These are phyloP conservation scores for Lepidochitona cinerea DNA, from an alignment of 2,888 invertebrate genomes.

Conservation along the genomic window DNA sequence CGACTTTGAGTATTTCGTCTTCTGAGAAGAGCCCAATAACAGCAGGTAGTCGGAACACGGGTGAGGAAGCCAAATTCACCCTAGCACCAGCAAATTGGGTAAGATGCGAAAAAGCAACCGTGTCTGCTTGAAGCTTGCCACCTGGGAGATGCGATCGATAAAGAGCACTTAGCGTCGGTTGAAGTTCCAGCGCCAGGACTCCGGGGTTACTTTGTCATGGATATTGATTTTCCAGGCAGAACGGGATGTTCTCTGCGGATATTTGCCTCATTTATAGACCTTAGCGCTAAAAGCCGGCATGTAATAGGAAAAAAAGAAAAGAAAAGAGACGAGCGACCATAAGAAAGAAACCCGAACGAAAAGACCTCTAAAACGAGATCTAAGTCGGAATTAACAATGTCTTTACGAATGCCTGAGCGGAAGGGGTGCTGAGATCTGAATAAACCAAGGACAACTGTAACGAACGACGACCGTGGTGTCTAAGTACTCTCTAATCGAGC, in stretches of 20 bases:
- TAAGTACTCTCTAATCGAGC: too few species aligned
- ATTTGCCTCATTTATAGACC: background rate
- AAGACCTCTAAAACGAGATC: background rate
- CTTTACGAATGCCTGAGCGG: too few species aligned
- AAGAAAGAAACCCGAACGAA: background rate
- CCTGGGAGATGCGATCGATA: background rate
- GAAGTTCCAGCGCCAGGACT: background rate
- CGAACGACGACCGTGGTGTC: too few species aligned
- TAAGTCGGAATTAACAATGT: too few species aligned
- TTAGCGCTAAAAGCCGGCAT: slow-evolving; percentile 1
- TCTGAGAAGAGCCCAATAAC: background rate
- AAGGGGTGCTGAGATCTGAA: too few species aligned
- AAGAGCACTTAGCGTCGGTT: background rate
- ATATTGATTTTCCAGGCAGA: background rate
- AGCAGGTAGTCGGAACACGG: background rate
- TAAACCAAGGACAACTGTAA: too few species aligned
- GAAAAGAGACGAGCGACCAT: background rate
- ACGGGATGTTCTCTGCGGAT: background rate
- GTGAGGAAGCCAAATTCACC: background rate
- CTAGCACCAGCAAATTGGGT: background rate
- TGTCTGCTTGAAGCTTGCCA: background rate
- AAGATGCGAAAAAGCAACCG: slow-evolving; percentile 6
- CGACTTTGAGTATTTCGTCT: background rate
- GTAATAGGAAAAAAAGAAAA: background rate
- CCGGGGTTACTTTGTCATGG: background rate